Base-by-base conservation (phyloP, 2,113 vertebrate species). In the Perca flavescens region DNA sequence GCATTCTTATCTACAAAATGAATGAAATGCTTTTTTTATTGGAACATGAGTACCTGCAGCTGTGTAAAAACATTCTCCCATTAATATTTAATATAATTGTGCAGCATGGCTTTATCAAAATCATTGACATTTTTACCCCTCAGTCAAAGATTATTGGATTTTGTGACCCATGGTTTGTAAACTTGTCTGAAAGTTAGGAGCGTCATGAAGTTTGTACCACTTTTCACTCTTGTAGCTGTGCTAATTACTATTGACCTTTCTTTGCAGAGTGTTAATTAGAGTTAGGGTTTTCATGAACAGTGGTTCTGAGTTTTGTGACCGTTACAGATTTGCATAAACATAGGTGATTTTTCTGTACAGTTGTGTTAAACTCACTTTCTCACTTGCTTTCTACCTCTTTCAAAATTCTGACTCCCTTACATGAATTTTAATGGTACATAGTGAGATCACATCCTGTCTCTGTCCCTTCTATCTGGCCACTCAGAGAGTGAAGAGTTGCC, bases 401-500 rank as follows among this genome's bases (percentile, higher is more conserved):
- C n/a, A 49, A 10, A 53, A 47, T 56, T 36, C 19, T 19, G 31
- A 47, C 28, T 19, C 25, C 34, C 36, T 83, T 3, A 8, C 36
- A 3, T 66, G 47, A 63, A 74, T 80, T 22, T 6, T 43, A 60
- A 40, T 9, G 10, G 8, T 22, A 79, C 5, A 6, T 19, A 25
- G 58, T 36, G 53, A 52, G 63, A 36, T 17, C 22, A 22, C 28
- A 43, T 63, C 15, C 69, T 28, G 19, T 76, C 22, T 79, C 65
- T 74, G 25, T 50, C 57, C 52, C 10, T 43, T 77, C 54, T 2
- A 75, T 80, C 47, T 77, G 72, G 47, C 61, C 68, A 34, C 67
- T 88, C 73, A 82, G 63, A 69, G 61, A 74, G 61, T 69, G 70
- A 87, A 85, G 54, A 71, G 70, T 79, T 58, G 68, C 67, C 68